Evolutionary conservation across 2,888 invertebrate genomes (phyloP).

Genomic region (Clivina fossor): DNA sequence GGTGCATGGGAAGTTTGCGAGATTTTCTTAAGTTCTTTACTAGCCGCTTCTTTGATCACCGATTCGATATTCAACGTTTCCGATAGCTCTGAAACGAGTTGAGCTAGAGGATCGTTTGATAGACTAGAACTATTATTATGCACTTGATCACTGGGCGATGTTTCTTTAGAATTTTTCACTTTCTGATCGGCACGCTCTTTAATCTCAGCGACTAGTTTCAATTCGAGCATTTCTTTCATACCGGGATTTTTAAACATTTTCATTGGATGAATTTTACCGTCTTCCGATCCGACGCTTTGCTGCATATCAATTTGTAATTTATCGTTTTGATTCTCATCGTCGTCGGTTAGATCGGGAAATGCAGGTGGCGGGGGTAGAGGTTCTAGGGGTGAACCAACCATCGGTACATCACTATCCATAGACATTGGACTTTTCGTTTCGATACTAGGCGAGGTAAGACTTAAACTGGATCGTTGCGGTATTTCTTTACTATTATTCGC

Average conservation of each 20-base stretch:
- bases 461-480: constrained; percentile 51
- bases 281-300: constrained; percentile 41
- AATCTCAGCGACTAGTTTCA: constrained; percentile 80
- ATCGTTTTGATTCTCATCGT: constrained; percentile 34
- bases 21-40: constrained; percentile 26
- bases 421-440: constrained; percentile 52
- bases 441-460: constrained; percentile 50
- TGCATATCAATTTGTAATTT: constrained; percentile 25
- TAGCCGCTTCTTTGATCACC: constrained; percentile 45
- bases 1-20: constrained; percentile 39
- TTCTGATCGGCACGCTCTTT: constrained; percentile 75
- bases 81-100: constrained; percentile 81
- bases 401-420: constrained; percentile 54
- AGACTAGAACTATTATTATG: constrained; percentile 56
- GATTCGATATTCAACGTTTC: constrained; percentile 76
- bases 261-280: constrained; percentile 47
- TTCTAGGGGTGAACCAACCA: constrained; percentile 55
- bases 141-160: constrained; percentile 52
- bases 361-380: constrained; percentile 51
- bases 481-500: constrained; percentile 49
- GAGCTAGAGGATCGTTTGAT: constrained; percentile 73
- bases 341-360: constrained; percentile 45
- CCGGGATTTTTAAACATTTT: constrained; percentile 58
- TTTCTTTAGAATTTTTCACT: constrained; percentile 59
- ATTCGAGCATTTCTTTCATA: constrained; percentile 81